phyloP scores from a whole-genome alignment of 2,797 vertebrate species.

The Ctenosaura bakeri region DNA sequence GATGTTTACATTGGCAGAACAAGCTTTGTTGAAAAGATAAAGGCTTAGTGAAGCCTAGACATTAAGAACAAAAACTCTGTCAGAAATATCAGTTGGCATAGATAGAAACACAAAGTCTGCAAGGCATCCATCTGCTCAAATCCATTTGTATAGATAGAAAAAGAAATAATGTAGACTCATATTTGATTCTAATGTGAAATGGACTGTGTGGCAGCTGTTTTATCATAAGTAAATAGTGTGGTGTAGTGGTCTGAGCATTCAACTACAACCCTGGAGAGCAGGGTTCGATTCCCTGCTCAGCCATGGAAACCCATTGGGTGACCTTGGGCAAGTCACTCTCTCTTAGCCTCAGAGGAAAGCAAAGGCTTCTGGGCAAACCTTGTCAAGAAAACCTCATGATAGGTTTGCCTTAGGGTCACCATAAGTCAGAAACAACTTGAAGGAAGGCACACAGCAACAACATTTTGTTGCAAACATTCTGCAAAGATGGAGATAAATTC shows the following conservation, averaged over 20 bases:
- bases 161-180: slow-evolving; percentile 55
- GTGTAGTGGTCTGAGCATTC: too few species aligned
- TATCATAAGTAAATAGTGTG: slow-evolving; percentile 20
- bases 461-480: slow-evolving; percentile 11
- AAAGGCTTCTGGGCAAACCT: too few species aligned
- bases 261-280: too few species aligned
- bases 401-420: too few species aligned
- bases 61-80: slow-evolving; percentile 62
- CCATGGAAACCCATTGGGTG: too few species aligned
- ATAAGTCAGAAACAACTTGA: too few species aligned
- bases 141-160: slow-evolving; percentile 46
- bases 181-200: slow-evolving; percentile 65
- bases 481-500: slow-evolving; percentile 34
- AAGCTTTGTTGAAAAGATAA: slow-evolving; percentile 62
- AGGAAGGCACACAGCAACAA: too few species aligned
- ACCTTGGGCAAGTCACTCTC: too few species aligned
- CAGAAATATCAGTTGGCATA: slow-evolving; percentile 57
- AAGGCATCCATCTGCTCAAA: slow-evolving; percentile 56
- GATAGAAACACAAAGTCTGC: slow-evolving; percentile 62
- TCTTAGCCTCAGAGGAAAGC: too few species aligned
- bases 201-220: slow-evolving; percentile 56
- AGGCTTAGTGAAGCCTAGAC: slow-evolving; percentile 67
- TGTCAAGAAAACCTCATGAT: too few species aligned
- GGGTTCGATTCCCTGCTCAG: too few species aligned
- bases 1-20: slow-evolving; percentile 61